phyloP scores from a whole-genome alignment of 2,888 invertebrate species.

The Synanthedon myopaeformis region DNA sequence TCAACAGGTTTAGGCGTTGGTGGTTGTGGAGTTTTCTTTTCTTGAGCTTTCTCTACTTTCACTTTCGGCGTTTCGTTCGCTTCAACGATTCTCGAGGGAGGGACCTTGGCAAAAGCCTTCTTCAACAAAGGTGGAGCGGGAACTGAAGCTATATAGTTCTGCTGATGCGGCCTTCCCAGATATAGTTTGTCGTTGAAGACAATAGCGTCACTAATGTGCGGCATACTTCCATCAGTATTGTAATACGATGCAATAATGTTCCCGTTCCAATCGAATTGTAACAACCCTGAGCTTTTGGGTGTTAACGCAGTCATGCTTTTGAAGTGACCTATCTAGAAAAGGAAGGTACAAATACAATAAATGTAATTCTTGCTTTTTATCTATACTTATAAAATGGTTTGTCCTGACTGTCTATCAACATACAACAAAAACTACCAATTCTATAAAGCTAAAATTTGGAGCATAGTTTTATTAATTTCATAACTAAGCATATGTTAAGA shows the following conservation, averaged over 20 bases:
- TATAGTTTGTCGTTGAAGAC: constrained; percentile 74
- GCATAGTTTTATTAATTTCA: neutral
- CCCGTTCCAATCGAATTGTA: constrained; percentile 79
- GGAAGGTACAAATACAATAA: neutral
- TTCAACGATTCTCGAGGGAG: constrained; percentile 7
- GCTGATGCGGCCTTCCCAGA: constrained; percentile 75
- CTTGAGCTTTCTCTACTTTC: constrained; percentile 10
- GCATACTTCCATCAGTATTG: constrained; percentile 68
- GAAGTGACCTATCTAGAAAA: constrained; percentile 75
- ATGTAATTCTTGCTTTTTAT: too few species aligned
- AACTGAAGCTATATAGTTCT: constrained; percentile 75
- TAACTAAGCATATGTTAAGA: too few species aligned
- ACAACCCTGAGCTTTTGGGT: constrained; percentile 65
- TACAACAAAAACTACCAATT: too few species aligned
- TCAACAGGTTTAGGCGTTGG: constrained; percentile 17
- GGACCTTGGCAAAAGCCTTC: constrained; percentile 32
- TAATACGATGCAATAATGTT: constrained; percentile 78
- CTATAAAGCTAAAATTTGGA: too few species aligned
- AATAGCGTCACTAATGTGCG: constrained; percentile 74
- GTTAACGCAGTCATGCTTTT: constrained; percentile 40
- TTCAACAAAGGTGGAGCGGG: constrained; percentile 64
- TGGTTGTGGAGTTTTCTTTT: constrained; percentile 1
- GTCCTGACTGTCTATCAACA: too few species aligned
- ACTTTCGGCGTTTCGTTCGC: constrained; percentile 15
- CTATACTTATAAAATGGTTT: too few species aligned